Evolutionary conservation across 92 coral and sea anemone genomes (phyloP).

Genomic region (Diadumene lineata): DNA sequence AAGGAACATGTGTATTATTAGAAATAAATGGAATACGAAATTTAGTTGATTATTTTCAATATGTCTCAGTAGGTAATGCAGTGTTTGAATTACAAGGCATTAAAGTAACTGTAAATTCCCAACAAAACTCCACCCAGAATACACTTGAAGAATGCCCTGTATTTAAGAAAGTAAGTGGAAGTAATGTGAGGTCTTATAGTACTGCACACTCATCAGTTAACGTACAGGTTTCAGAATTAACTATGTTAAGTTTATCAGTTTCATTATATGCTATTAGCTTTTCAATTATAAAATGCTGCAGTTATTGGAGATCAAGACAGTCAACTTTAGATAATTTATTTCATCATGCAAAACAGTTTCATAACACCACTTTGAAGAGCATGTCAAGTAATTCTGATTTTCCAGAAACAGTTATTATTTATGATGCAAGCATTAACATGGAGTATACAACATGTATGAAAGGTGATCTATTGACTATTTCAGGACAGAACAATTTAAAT

Average conservation of each 20-base stretch:
- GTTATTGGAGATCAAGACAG: background rate
- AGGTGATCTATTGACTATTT: background rate
- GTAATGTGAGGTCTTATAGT: too few relatives aligned
- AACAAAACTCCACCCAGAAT: background rate
- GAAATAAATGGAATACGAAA: background rate
- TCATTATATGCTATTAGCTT: background rate
- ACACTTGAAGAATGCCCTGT: background rate
- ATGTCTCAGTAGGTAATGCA: background rate
- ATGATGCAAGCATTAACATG: background rate
- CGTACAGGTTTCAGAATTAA: background rate
- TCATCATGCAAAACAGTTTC: background rate
- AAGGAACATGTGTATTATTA: background rate
- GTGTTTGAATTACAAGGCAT: background rate
- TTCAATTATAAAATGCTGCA: background rate
- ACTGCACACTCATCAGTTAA: background rate
- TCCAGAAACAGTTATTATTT: background rate
- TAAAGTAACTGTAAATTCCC: background rate
- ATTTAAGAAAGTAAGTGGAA: background rate
- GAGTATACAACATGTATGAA: background rate
- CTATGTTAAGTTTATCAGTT: background rate
- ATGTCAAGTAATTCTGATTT: background rate
- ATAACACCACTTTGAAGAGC: background rate
- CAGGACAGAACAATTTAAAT: background rate
- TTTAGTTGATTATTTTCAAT: constrained; percentile 6
- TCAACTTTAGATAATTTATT: background rate